Evolutionary conservation across 2,113 vertebrate genomes (phyloP), one percentile per base, ranked within the genome.

Genomic region (Hippocampus abdominalis): DNA sequence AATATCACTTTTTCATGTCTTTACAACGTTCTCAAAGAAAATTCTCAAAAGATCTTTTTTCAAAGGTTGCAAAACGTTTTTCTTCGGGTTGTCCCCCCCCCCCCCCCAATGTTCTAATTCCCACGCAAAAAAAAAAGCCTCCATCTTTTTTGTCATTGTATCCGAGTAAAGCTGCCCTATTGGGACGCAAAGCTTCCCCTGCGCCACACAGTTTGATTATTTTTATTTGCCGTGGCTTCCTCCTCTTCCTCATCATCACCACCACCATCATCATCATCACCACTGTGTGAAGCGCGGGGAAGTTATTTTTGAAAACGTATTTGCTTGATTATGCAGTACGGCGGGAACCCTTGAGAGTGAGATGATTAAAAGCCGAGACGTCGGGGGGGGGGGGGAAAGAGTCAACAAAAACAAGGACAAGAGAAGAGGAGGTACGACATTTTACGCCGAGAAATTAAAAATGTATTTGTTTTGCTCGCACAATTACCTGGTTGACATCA

Each of bases 241-340:
- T 54, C n/a, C 18, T 54, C 51, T 20, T 49, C 48, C 9, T 10
- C 51, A 53, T n/a, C 51, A n/a, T 21, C 49, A 51, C 3, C 48
- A 51, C 20, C 48, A 6, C 2, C 49, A 53, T 53, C 49, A 53
- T 53, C 54, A 56, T 63, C 61, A n/a, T 42, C 32, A 18, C 13
- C 10, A 42, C 36, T 13, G 61, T 3, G 10, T 13, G 39, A 20
- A 29, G 27, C 6, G 57, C 6, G 29, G 57, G 57, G 27, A 62
- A 64, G 61, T 64, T 64, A 64, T 64, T 64, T 64, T 64, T 42
- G 36, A 40, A 63, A 42, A 63, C n/a, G 36, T 12, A 42, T 40
- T 21, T 40, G 12, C 39, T 42, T 42, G 39, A 64, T 42, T 64
- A 64, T 64, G 61, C 61, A 3, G 39, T 21, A 21, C 11, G 2